A percentile compares a stretch with the other conserved stretches of the same genome.
Conservation (phyloP, 2,113 vertebrate genomes). For the Tenrec ecaudatus region DNA sequence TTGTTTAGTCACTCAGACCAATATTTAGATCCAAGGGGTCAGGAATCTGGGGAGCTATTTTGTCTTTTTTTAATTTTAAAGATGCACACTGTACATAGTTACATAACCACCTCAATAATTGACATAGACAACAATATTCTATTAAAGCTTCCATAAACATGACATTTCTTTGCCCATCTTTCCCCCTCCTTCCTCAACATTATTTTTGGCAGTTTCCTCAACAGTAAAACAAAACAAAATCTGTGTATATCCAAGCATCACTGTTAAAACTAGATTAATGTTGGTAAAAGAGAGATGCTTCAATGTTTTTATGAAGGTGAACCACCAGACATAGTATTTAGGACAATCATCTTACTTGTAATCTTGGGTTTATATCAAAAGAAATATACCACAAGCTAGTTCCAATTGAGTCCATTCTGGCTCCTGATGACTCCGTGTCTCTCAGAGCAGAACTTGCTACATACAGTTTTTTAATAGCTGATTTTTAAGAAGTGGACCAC, state of each 20-base stretch:
- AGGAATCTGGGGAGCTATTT: no score
- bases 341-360: not conserved
- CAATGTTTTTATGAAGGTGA: not conserved
- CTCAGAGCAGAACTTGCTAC: not conserved
- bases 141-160: no score
- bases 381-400: not conserved
- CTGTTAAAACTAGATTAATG: not conserved
- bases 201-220: not conserved
- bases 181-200: not conserved
- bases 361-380: not conserved
- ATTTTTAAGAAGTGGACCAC: not conserved
- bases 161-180: no score
- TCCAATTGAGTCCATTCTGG: not conserved
- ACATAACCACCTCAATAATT: no score
- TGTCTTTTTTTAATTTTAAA: no score
- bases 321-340: not conserved
- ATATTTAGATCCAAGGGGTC: no score
- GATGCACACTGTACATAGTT: no score
- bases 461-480: not conserved
- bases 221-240: not conserved
- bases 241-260: not conserved
- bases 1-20: no score
- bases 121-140: no score
- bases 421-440: not conserved
- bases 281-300: not conserved